These are phyloP conservation scores for Alosa sapidissima DNA, from an alignment of 2,797 vertebrate genomes.

Conservation along the genomic window DNA sequence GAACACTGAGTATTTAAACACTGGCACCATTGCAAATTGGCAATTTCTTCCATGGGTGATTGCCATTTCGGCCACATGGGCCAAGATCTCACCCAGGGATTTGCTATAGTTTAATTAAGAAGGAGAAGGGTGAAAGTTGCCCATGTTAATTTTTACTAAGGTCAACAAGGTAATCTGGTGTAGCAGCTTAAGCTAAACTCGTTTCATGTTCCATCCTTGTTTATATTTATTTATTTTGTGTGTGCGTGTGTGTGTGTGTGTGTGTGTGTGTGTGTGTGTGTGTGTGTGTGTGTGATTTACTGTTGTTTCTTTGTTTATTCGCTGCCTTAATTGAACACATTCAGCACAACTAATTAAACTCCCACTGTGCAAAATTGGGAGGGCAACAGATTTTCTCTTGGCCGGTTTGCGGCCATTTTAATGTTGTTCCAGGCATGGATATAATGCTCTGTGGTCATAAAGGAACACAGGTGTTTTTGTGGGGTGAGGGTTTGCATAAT, in stretches of 20 bases:
- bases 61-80: conserved; percentile 23
- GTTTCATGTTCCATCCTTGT: background rate
- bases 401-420: conserved; percentile 13
- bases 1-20: conserved; percentile 26
- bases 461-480: conserved; percentile 15
- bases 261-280: background rate
- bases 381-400: conserved; percentile 4
- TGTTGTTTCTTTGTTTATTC: background rate
- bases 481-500: background rate
- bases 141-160: conserved; percentile 29
- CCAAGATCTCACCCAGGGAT: conserved; percentile 11
- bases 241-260: no score
- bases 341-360: conserved; percentile 20
- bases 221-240: background rate
- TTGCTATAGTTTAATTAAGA: conserved; percentile 33
- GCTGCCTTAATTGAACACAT: background rate
- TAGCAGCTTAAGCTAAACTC: conserved; percentile 22
- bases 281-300: background rate
- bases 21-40: conserved; percentile 32
- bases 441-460: background rate
- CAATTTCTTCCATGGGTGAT: conserved; percentile 31
- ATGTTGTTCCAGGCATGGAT: background rate
- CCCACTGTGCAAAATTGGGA: background rate
- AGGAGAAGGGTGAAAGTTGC: conserved; percentile 24
- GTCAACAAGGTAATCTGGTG: conserved; percentile 31